These are phyloP conservation scores for Oncorhynchus nerka DNA, from an alignment of 2,113 vertebrate species.

Conservation along the genomic window DNA sequence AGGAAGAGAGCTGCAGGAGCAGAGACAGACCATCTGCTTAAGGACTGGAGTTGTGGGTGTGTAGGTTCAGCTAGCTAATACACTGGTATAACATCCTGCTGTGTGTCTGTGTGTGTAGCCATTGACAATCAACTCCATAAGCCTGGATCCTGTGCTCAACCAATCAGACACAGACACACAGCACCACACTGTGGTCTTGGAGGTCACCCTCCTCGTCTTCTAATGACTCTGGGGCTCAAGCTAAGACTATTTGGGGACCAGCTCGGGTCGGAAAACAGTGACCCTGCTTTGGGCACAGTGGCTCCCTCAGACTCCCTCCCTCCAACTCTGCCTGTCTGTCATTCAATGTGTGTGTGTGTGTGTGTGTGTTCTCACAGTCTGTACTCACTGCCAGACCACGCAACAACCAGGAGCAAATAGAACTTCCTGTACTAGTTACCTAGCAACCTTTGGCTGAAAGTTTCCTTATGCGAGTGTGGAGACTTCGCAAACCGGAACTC, in stretches of 20 bases:
- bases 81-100: no score
- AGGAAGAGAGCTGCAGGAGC: not conserved
- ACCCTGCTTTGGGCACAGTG: constrained; percentile 17
- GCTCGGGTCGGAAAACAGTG: constrained; percentile 4
- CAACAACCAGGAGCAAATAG: constrained; percentile 21
- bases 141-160: constrained; percentile 10
- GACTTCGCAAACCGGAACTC: no score
- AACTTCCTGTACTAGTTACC: constrained; percentile 44
- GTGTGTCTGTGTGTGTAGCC: constrained; percentile 11
- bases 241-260: not conserved
- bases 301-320: not conserved
- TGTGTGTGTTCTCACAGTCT: constrained; percentile 1
- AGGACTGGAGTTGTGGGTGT: no score
- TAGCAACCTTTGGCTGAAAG: constrained; percentile 47
- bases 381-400: constrained; percentile 9
- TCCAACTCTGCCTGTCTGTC: constrained; percentile 2
- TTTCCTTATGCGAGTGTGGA: constrained; percentile 14
- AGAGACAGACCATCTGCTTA: not conserved
- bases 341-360: no score
- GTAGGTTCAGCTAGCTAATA: no score
- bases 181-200: constrained; percentile 28
- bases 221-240: not conserved
- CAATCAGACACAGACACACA: not conserved
- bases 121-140: no score
- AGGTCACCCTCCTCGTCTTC: constrained; percentile 23